Evolutionary conservation across 2,113 vertebrate species (phyloP).

Genomic region (Epinephelus fuscoguttatus): DNA sequence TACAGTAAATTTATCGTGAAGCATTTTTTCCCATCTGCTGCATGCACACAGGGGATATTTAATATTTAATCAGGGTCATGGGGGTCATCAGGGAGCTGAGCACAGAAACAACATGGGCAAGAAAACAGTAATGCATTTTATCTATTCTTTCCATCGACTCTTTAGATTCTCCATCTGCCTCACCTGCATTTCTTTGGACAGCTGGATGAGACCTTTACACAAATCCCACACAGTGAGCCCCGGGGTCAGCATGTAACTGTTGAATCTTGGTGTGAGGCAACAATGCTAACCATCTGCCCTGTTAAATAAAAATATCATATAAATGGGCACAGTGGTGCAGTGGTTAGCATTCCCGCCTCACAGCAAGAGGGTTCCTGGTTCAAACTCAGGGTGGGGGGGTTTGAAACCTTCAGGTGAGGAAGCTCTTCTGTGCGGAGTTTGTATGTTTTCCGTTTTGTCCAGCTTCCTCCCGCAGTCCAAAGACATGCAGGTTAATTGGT

Average conservation of each 20-base stretch:
- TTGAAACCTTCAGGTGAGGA: too few relatives aligned
- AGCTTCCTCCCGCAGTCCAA: too few relatives aligned
- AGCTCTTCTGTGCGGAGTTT: too few relatives aligned
- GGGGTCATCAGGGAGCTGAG: background rate
- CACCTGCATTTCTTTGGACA: background rate
- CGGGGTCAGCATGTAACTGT: background rate
- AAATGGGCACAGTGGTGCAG: background rate
- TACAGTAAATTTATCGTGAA: background rate
- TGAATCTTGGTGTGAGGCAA: background rate
- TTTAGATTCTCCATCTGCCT: background rate
- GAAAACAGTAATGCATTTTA: background rate
- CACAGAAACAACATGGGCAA: too few relatives aligned
- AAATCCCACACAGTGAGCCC: background rate
- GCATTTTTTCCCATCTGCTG: too few relatives aligned
- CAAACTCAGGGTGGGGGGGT: too few relatives aligned
- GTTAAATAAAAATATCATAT: background rate
- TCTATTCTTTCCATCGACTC: background rate
- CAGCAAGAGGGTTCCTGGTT: too few relatives aligned
- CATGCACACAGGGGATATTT: background rate
- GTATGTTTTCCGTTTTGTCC: too few relatives aligned
- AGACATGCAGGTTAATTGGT: too few relatives aligned
- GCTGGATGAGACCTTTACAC: background rate
- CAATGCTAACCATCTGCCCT: background rate
- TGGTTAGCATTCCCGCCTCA: too few relatives aligned
- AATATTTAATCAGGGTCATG: background rate